A percentile compares a stretch with the other conserved stretches of the same genome.
Conservation (phyloP, 92 coral and sea anemone genomes). For the Zoanthus solanderi region DNA sequence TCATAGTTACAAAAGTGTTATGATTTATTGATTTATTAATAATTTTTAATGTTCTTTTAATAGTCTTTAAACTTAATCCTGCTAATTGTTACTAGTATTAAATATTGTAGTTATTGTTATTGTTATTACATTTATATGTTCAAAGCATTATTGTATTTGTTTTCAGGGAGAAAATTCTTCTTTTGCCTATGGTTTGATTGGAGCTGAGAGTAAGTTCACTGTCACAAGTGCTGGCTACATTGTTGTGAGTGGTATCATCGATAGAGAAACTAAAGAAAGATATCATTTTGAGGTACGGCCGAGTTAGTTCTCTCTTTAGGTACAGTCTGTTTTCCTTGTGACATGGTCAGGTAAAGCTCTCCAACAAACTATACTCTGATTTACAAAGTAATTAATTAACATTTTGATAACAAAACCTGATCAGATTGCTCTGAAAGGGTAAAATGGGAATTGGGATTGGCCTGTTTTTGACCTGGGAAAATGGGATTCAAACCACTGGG, state of each 20-base stretch:
- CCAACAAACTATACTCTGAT: too few species aligned
- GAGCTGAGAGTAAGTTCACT: constrained; percentile 89
- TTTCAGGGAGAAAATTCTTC: constrained; percentile 83
- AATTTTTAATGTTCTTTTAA: too few species aligned
- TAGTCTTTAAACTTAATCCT: too few species aligned
- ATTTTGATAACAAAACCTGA: too few species aligned
- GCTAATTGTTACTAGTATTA: neutral
- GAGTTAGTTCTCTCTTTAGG: neutral
- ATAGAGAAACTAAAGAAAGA: constrained; percentile 80
- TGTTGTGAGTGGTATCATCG: constrained; percentile 85
- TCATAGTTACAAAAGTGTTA: too few species aligned
- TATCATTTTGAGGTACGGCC: constrained; percentile 80
- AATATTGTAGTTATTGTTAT: neutral
- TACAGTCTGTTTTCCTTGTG: neutral
- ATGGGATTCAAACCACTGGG: too few species aligned
- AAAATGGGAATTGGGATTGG: too few species aligned
- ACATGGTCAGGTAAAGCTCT: too few species aligned
- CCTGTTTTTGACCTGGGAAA: too few species aligned
- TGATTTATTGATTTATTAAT: too few species aligned
- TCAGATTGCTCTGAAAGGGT: too few species aligned
- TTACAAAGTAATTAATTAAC: too few species aligned
- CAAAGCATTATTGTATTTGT: neutral
- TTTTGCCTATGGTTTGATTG: constrained; percentile 77
- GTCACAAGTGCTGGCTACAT: constrained; percentile 85
- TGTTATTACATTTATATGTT: neutral